These are phyloP conservation scores for Dicrostonyx torquatus DNA, from an alignment of 2,797 vertebrate species.

Conservation along the genomic window DNA sequence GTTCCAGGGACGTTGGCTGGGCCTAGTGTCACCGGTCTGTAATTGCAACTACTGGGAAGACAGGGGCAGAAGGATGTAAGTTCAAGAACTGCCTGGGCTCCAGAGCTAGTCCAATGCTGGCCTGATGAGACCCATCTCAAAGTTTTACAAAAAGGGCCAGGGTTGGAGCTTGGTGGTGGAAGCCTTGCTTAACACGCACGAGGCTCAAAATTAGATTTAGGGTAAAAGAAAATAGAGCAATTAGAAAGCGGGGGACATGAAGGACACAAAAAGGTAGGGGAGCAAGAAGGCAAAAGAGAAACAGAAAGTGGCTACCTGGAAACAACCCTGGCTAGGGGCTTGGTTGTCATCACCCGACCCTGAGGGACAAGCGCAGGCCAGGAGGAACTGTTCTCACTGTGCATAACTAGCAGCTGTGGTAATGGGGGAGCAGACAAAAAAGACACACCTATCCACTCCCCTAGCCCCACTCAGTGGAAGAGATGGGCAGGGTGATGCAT, in stretches of 20 bases:
- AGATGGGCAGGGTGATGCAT: not conserved
- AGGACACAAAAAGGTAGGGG: not conserved
- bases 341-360: not conserved
- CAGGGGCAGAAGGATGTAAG: not conserved
- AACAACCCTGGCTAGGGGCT: not conserved
- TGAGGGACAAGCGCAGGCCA: not conserved
- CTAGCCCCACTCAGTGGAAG: not conserved
- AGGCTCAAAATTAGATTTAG: not conserved
- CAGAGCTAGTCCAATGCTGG: not conserved
- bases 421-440: not conserved
- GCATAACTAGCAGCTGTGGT: not conserved
- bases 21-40: not conserved
- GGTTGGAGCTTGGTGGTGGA: too few relatives aligned
- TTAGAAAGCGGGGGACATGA: not conserved
- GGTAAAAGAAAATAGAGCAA: not conserved
- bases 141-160: not conserved
- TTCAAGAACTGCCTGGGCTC: not conserved
- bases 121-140: not conserved
- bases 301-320: not conserved
- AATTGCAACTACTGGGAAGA: not conserved
- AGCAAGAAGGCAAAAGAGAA: not conserved
- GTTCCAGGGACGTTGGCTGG: not conserved
- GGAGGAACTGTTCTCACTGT: not conserved
- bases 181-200: too few relatives aligned
- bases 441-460: not conserved